These are phyloP conservation scores for Xestia ashworthii DNA, from an alignment of 2,888 invertebrate genomes.

Conservation along the genomic window DNA sequence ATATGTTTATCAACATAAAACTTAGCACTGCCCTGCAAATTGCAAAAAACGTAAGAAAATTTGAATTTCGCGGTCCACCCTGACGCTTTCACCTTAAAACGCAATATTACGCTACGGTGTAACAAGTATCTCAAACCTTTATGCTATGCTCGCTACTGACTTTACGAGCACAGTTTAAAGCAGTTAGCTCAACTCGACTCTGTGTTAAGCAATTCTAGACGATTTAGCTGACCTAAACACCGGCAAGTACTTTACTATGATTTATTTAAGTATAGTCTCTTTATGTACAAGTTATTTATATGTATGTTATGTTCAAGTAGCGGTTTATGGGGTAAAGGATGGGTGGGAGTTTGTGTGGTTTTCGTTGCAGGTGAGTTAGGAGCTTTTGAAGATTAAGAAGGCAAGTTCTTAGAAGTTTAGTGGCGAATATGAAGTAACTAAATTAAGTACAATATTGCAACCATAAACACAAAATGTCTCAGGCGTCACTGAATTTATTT, in stretches of 20 bases:
- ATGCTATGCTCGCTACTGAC: conserved; percentile 71
- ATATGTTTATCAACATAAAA: no score
- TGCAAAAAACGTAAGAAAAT: no score
- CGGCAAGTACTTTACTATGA: conserved; percentile 69
- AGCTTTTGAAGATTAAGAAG: neutral
- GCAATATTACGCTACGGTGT: conserved; percentile 66
- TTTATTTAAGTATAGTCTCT: conserved; percentile 70
- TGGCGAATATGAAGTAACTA: neutral
- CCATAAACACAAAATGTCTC: neutral
- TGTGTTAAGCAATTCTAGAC: conserved; percentile 68
- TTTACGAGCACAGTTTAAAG: conserved; percentile 69
- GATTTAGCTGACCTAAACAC: conserved; percentile 68
- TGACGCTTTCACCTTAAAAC: no score
- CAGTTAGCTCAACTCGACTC: conserved; percentile 71
- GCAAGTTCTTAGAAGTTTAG: neutral
- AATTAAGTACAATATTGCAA: neutral
- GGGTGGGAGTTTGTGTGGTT: conserved; percentile 8
- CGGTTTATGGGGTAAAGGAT: conserved; percentile 14
- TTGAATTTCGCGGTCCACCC: no score
- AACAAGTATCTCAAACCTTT: conserved; percentile 43
- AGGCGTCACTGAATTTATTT: neutral
- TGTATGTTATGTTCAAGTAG: conserved; percentile 11
- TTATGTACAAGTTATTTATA: conserved; percentile 45
- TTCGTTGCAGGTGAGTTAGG: neutral
- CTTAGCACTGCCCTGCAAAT: no score